A percentile compares a stretch with the other conserved stretches of the same genome.
Conservation (phyloP, 1,140 invertebrate genomes). For the Eriocheir sinensis region DNA sequence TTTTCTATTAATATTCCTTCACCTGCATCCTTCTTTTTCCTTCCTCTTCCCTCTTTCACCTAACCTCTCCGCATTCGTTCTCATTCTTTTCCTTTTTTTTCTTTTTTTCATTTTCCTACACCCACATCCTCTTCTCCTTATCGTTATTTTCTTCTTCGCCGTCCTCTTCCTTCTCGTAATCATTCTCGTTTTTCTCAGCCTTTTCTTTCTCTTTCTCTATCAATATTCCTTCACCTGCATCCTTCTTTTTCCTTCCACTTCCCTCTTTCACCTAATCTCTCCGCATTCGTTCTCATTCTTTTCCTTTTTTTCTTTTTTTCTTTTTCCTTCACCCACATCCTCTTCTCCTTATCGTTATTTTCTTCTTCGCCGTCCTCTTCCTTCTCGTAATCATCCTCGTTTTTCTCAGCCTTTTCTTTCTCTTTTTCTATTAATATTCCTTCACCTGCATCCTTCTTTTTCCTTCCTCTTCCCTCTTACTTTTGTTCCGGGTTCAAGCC, state of each 20-base stretch:
- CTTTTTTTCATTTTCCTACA: neutral
- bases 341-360: too few relatives aligned
- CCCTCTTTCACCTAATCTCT: neutral
- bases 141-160: neutral
- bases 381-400: too few relatives aligned
- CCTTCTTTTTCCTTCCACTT: neutral
- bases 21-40: too few relatives aligned
- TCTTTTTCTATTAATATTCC: neutral
- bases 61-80: too few relatives aligned
- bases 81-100: neutral
- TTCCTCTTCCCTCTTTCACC: too few relatives aligned
- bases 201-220: neutral
- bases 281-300: too few relatives aligned
- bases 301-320: neutral
- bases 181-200: neutral
- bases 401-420: neutral
- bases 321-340: too few relatives aligned
- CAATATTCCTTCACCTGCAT: too few relatives aligned
- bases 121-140: neutral
- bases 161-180: neutral
- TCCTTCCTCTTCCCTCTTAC: neutral
- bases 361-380: too few relatives aligned
- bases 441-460: neutral
- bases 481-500: neutral
- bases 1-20: too few relatives aligned